phyloP scores from a whole-genome alignment of 1,140 invertebrate species.

The Dufourea novaeangliae region DNA sequence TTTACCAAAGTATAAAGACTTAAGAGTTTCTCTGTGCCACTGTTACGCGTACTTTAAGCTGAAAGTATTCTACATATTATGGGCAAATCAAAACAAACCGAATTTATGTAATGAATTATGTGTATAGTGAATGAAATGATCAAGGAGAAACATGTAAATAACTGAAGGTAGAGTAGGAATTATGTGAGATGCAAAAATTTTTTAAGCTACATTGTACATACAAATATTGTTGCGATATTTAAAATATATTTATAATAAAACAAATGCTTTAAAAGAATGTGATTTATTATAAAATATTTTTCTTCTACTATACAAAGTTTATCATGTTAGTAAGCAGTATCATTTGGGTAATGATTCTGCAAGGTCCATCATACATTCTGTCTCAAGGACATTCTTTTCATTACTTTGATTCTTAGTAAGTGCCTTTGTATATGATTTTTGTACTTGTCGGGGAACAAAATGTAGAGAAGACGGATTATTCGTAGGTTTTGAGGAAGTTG shows the following conservation, averaged over 20 bases:
- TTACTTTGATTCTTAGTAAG: slow-evolving; percentile 66
- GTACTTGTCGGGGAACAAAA: slow-evolving; percentile 77
- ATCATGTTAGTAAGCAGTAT: background rate
- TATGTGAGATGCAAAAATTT: background rate
- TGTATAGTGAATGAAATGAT: background rate
- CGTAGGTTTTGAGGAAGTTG: background rate
- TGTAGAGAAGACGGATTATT: slow-evolving; percentile 55
- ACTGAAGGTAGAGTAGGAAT: background rate
- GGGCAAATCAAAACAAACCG: background rate
- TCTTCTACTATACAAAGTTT: background rate
- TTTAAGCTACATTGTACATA: slow-evolving; percentile 39
- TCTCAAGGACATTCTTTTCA: slow-evolving; percentile 69
- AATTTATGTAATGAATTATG: background rate
- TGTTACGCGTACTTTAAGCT: slow-evolving; percentile 1
- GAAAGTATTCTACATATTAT: background rate
- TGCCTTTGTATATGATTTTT: slow-evolving; percentile 70
- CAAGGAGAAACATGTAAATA: slow-evolving; percentile 23
- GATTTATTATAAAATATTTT: slow-evolving; percentile 13
- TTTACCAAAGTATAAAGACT: slow-evolving; percentile 45
- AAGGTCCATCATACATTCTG: slow-evolving; percentile 74
- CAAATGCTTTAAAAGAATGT: slow-evolving; percentile 7
- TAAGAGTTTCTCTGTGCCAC: background rate
- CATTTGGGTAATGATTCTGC: slow-evolving; percentile 66
- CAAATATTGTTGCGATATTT: slow-evolving; percentile 65
- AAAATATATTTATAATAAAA: slow-evolving; percentile 64